Conservation (phyloP, 2,113 vertebrate genomes). For the Vulpes vulpes region DNA sequence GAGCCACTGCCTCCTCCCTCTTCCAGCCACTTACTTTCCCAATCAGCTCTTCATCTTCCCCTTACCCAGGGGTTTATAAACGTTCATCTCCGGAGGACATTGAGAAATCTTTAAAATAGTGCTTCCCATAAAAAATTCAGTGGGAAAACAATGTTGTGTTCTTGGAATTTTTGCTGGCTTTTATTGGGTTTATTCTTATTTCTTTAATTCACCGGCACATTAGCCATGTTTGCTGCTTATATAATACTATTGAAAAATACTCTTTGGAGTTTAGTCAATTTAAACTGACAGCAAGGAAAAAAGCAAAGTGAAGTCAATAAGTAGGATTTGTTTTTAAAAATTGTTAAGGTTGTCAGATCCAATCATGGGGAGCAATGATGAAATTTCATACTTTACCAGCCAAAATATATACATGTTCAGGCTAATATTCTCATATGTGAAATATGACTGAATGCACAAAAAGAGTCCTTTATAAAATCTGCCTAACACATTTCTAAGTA, state of each 20-base stretch:
- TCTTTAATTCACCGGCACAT: background rate
- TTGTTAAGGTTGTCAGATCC: background rate
- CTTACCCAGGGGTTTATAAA: background rate
- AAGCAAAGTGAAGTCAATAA: background rate
- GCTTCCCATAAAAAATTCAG: background rate
- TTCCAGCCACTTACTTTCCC: background rate
- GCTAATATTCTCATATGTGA: background rate
- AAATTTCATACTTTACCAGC: conserved; percentile 26
- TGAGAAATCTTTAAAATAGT: background rate
- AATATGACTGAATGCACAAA: conserved; percentile 49
- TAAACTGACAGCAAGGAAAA: conserved; percentile 1
- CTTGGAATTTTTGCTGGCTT: conserved; percentile 26
- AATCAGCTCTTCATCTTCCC: background rate
- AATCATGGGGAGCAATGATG: background rate
- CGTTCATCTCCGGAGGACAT: background rate
- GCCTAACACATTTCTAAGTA: conserved; percentile 21
- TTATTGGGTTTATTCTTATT: background rate
- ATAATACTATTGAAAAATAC: background rate
- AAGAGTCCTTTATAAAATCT: conserved; percentile 24
- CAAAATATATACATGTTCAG: background rate
- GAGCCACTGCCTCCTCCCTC: background rate
- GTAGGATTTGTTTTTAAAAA: background rate
- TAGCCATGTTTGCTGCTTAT: background rate
- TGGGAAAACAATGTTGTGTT: background rate
- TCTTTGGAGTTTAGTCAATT: background rate